Percentiles rank a stretch among this genome's conserved stretches.
phyloP scores from a whole-genome alignment of 1,140 invertebrate species.

The Octopus bimaculoides region DNA sequence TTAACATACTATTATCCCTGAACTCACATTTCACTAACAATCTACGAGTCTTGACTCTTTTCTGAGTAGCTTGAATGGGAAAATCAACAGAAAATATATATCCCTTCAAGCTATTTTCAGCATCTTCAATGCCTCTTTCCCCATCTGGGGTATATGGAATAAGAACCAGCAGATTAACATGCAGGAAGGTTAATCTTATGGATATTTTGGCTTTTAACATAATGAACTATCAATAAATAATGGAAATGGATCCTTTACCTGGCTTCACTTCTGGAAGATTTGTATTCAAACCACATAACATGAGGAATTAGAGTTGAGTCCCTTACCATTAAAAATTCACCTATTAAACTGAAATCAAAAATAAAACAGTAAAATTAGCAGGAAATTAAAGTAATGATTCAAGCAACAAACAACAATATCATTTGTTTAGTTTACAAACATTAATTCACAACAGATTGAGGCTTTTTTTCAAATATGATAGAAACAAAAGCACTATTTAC shows the following conservation, averaged over 20 bases:
- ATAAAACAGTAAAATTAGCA: slow-evolving; percentile 12
- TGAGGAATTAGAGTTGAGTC: slow-evolving; percentile 92
- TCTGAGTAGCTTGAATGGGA: background rate
- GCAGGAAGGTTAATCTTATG: background rate
- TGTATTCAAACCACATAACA: slow-evolving; percentile 92
- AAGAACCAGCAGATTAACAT: background rate
- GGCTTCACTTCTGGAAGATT: slow-evolving; percentile 78
- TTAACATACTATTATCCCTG: too few species aligned
- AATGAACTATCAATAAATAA: background rate
- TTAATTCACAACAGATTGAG: too few species aligned
- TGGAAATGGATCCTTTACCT: slow-evolving; percentile 44
- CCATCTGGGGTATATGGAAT: background rate
- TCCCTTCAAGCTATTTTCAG: background rate
- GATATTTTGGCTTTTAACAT: too few species aligned
- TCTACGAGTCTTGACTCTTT: too few species aligned
- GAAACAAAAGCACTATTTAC: too few species aligned
- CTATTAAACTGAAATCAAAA: slow-evolving; percentile 71
- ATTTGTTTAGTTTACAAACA: too few species aligned
- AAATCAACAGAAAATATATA: background rate
- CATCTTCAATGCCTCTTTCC: background rate
- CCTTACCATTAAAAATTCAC: slow-evolving; percentile 80
- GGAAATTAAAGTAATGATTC: background rate
- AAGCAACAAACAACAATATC: too few species aligned
- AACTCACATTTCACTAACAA: too few species aligned
- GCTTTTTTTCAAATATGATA: too few species aligned